Percentiles rank a stretch among this genome's conserved stretches.
Conservation (phyloP, 2,113 vertebrate genomes). For the Picathartes gymnocephalus region DNA sequence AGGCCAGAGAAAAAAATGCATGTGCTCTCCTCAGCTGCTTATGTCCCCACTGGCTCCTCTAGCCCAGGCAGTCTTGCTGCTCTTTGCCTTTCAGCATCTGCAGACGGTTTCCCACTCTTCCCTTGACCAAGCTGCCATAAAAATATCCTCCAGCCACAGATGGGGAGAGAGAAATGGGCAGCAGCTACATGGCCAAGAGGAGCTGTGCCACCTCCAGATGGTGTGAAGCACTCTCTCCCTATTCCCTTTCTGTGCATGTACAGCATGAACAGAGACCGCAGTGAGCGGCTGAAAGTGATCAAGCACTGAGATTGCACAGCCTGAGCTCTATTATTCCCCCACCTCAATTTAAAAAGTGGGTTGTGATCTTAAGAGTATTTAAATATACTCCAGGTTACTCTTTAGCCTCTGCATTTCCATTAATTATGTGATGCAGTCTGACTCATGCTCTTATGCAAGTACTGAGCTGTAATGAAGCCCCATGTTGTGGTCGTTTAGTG, state of each 20-base stretch:
- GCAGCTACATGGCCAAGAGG: background rate
- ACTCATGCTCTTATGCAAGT: background rate
- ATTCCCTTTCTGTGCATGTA: background rate
- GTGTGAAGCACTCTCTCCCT: rapidly evolving
- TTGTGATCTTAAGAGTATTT: background rate
- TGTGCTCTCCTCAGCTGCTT: background rate
- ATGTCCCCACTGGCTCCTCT: background rate
- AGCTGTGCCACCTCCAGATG: background rate
- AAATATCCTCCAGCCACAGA: background rate
- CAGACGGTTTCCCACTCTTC: background rate
- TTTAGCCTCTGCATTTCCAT: background rate
- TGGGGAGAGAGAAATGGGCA: background rate
- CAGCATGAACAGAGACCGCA: background rate
- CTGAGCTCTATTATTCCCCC: background rate
- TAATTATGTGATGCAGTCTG: background rate
- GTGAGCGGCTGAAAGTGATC: background rate
- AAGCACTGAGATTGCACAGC: background rate
- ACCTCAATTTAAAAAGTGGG: background rate
- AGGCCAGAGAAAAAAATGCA: background rate
- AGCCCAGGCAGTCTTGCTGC: background rate
- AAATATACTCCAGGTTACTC: background rate
- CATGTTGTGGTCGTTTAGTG: background rate
- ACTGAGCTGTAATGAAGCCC: background rate
- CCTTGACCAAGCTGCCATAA: background rate
- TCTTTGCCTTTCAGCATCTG: background rate